Conservation (phyloP, 2,888 invertebrate genomes). For the Altica lythri region DNA sequence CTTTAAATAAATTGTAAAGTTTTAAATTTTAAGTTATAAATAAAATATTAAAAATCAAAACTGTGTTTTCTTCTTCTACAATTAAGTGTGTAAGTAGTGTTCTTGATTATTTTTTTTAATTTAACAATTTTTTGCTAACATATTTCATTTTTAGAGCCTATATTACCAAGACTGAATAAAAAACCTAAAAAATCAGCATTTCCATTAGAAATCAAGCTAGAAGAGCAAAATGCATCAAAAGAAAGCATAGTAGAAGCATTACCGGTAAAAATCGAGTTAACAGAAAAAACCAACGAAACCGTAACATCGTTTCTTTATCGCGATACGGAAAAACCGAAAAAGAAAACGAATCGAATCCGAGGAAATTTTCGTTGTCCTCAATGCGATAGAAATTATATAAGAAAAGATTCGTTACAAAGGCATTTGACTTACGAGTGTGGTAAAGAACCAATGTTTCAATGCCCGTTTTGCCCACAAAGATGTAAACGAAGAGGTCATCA, state of each 20-base stretch:
- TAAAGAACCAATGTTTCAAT: conserved; percentile 72
- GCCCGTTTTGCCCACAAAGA: conserved; percentile 70
- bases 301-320: conserved; percentile 22
- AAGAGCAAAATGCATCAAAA: too few species aligned
- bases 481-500: conserved; percentile 70
- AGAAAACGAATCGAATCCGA: conserved; percentile 49
- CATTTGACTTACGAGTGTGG: conserved; percentile 80
- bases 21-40: too few species aligned
- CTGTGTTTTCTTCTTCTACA: too few species aligned
- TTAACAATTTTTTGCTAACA: conserved; percentile 4
- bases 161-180: conserved; percentile 10
- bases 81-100: too few species aligned
- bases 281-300: conserved; percentile 39
- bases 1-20: too few species aligned
- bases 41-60: too few species aligned
- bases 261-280: conserved; percentile 51
- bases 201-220: too few species aligned
- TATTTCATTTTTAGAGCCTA: conserved; percentile 6
- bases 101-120: too few species aligned
- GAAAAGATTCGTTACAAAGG: conserved; percentile 77
- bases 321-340: conserved; percentile 33
- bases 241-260: conserved; percentile 37
- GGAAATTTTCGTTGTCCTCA: conserved; percentile 63
- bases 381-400: conserved; percentile 79
- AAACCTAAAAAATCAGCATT: too few species aligned